Conservation (phyloP, 2,888 invertebrate genomes). For the Ichneumon xanthorius region DNA sequence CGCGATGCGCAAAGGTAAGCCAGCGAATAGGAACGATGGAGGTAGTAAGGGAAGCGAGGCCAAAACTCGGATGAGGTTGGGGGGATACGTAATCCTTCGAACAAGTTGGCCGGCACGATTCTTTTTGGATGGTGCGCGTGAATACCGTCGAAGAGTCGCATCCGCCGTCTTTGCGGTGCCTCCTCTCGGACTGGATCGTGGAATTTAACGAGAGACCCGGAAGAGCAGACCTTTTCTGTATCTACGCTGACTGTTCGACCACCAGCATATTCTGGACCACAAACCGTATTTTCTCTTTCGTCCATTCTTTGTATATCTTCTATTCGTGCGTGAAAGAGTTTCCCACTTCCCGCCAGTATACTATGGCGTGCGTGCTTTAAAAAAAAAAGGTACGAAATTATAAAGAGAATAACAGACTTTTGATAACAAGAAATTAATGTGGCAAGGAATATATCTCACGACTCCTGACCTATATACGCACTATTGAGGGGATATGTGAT, state of each 20-base stretch:
- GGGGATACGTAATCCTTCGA: slow-evolving; percentile 80
- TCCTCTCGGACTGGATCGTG: slow-evolving; percentile 25
- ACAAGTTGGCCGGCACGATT: slow-evolving; percentile 79
- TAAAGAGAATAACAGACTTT: slow-evolving; percentile 13
- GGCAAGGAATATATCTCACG: not conserved
- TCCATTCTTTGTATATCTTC: slow-evolving; percentile 28
- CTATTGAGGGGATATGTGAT: not conserved
- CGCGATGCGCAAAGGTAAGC: slow-evolving; percentile 65
- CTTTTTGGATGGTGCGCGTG: slow-evolving; percentile 74
- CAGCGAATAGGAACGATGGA: slow-evolving; percentile 14
- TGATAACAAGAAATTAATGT: not conserved
- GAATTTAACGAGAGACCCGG: slow-evolving; percentile 29
- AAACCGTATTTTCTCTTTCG: slow-evolving; percentile 11
- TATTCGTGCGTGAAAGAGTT: slow-evolving; percentile 38
- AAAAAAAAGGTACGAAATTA: slow-evolving; percentile 43
- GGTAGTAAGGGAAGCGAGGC: slow-evolving; percentile 47
- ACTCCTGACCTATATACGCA: slow-evolving; percentile 3
- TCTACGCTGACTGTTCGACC: not conserved
- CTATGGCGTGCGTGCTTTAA: slow-evolving; percentile 33
- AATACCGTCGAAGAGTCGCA: slow-evolving; percentile 24
- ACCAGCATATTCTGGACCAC: not conserved
- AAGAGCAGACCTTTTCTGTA: not conserved
- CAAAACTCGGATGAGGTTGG: slow-evolving; percentile 72
- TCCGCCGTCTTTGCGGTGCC: slow-evolving; percentile 22
- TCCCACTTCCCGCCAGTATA: slow-evolving; percentile 14